Percentiles rank a stretch among this genome's conserved stretches.
Conservation (phyloP, 2,888 invertebrate genomes). For the Andrena marginata region DNA sequence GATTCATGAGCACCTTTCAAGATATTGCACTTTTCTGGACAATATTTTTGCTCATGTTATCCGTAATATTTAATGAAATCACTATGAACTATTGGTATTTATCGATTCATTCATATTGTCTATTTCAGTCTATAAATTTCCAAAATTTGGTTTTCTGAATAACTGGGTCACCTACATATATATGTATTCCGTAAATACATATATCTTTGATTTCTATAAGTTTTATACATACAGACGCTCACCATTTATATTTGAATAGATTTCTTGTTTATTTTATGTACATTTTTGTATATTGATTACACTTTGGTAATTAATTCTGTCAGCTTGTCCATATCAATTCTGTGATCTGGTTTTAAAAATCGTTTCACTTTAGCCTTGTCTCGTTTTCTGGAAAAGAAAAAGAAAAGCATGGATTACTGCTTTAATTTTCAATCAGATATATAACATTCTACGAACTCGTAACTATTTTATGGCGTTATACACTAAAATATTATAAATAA, state of each 20-base stretch:
- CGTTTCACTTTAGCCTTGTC: constrained; percentile 91
- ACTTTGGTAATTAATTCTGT: constrained; percentile 3
- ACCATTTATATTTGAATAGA: neutral
- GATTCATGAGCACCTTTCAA: too few relatives aligned
- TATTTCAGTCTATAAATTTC: neutral
- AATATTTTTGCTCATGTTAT: neutral
- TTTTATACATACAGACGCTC: neutral
- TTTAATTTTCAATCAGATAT: neutral
- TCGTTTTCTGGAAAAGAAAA: constrained; percentile 86
- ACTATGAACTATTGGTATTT: neutral
- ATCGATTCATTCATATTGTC: neutral
- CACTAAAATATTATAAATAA: too few relatives aligned
- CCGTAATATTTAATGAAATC: neutral
- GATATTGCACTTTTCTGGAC: too few relatives aligned
- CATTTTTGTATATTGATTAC: constrained; percentile 14
- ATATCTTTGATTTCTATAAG: constrained; percentile 5
- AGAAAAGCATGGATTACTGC: constrained; percentile 8
- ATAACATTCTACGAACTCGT: constrained; percentile 8
- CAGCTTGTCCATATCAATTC: constrained; percentile 82
- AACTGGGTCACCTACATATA: neutral
- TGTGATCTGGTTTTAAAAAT: constrained; percentile 88
- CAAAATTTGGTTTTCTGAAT: neutral
- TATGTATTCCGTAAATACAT: constrained; percentile 2
- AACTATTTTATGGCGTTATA: neutral
- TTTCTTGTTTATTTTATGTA: constrained; percentile 26